Evolutionary conservation across 2,797 vertebrate species (phyloP), one percentile per base, ranked within the genome.

Genomic region (Apogon hyalosoma): DNA sequence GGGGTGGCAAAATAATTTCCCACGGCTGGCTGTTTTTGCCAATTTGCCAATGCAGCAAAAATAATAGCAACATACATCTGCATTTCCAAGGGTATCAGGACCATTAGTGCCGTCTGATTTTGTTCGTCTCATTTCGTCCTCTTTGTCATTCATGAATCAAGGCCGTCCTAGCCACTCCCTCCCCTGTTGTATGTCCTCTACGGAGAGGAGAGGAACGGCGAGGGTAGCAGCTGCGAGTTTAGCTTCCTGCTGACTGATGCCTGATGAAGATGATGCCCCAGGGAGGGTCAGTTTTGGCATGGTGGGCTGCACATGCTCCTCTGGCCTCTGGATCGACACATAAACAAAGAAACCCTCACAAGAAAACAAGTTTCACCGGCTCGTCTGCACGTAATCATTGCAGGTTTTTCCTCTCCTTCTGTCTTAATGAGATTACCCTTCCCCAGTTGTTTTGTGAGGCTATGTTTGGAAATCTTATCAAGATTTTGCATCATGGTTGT

Each of bases 121-220:
- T 83, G 79, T 62, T 74, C 1, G 21, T 59, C 71, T 69, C 67
- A 66, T 82, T 86, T 86, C 84, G 88, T 87, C 91, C 91, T 91
- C 69, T 90, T 93, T 92, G 91, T 92, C 90, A 90, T 92, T 93
- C 84, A 88, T 75, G 87, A 92, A 84, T 84, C 88, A 90, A 84
- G 89, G 88, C 69, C 64, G 46, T 56, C 67, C 61, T 58, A 48
- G 81, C 89, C 87, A 91, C 89, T 88, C 86, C 86, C 82, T 80
- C 82, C 69, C 82, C 68, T 59, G 76, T 75, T 87, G 61, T 57
- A 55, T 45, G 79, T 83, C 89, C 89, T 90, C 83, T 69, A 80
- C 71, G 76, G 80, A 73, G 53, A 75, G 57, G 66, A 71, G 66
- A 79, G 61, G 75, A 71, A 61, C 74, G 63, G 72, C 55, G 21